Conservation (phyloP, 2,113 vertebrate genomes). For the Ciconia boyciana region DNA sequence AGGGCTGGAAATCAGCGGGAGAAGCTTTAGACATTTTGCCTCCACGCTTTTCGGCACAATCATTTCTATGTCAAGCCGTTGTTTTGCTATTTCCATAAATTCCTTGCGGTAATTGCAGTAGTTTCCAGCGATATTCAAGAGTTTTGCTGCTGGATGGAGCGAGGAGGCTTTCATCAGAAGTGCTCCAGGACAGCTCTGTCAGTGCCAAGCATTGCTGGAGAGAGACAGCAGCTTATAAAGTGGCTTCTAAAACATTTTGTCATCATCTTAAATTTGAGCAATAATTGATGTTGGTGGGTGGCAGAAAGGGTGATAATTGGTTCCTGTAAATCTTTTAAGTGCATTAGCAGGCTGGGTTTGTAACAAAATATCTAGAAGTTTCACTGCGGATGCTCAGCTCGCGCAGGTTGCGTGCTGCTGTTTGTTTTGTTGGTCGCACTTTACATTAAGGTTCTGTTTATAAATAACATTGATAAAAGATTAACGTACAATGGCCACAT, state of each 20-base stretch:
- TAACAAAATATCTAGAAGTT: not conserved
- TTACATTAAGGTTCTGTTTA: not conserved
- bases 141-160: not conserved
- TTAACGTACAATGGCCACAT: not conserved
- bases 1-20: not conserved
- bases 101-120: not conserved
- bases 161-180: not conserved
- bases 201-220: not conserved
- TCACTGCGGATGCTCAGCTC: not conserved
- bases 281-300: conserved; percentile 61
- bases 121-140: not conserved
- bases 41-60: not conserved
- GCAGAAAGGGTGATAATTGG: conserved; percentile 60
- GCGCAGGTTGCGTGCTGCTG: not conserved
- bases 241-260: conserved; percentile 47
- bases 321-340: conserved; percentile 56
- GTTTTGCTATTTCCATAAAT: not conserved
- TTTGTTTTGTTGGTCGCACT: not conserved
- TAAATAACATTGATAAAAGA: not conserved
- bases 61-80: not conserved
- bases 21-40: not conserved
- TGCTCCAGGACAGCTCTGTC: conserved; percentile 6
- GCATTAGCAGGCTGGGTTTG: conserved; percentile 24
- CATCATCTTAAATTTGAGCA: conserved; percentile 53
- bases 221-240: not conserved